phyloP scores from a whole-genome alignment of 2,113 vertebrate genomes.

The Urocynchramus pylzowi region DNA sequence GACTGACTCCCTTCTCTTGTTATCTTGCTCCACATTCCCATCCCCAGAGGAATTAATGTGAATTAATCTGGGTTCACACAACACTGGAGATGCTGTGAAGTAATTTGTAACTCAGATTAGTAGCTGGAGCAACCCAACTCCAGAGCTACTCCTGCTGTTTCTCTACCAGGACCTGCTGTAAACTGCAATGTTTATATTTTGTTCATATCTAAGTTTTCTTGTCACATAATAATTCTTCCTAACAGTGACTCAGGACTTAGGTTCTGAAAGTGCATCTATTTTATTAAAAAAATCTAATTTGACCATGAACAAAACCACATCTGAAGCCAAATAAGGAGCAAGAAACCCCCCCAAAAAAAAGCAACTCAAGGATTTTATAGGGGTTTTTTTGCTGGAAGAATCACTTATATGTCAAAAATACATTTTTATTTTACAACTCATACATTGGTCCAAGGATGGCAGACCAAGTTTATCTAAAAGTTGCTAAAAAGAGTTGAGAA shows the following conservation, averaged over 20 bases:
- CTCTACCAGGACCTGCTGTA: not conserved
- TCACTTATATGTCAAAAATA: not conserved
- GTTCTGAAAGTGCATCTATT: not conserved
- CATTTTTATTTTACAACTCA: not conserved
- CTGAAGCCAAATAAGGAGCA: not conserved
- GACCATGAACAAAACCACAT: not conserved
- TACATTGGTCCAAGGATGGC: not conserved
- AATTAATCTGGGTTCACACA: not conserved
- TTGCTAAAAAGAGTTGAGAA: not conserved
- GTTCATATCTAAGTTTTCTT: not conserved
- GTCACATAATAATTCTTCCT: not conserved
- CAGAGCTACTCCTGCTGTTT: not conserved
- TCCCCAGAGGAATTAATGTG: not conserved
- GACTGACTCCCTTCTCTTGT: not conserved
- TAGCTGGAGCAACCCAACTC: not conserved
- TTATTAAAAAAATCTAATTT: not conserved
- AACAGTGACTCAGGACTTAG: accelerated
- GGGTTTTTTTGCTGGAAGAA: not conserved
- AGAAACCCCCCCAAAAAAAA: accelerated
- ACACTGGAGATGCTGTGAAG: not conserved
- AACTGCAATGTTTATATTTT: not conserved
- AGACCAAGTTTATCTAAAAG: not conserved
- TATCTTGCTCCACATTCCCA: not conserved
- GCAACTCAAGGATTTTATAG: not conserved
- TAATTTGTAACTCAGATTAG: not conserved